phyloP scores from a whole-genome alignment of 2,888 invertebrate genomes.

The Nomada ferruginata region DNA sequence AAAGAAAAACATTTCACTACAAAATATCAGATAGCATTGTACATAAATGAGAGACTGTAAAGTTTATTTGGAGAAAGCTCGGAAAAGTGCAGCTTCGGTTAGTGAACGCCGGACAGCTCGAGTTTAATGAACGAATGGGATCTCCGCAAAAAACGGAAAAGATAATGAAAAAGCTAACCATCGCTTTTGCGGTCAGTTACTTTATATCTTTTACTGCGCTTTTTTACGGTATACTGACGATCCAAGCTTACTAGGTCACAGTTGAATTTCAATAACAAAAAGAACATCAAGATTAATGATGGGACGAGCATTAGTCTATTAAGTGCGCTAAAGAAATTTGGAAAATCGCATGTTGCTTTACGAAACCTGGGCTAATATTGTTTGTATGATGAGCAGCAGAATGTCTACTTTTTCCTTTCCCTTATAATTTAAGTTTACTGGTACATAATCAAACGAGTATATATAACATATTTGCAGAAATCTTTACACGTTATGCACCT shows the following conservation, averaged over 20 bases:
- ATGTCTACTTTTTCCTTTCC: no score
- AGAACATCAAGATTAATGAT: slow-evolving; percentile 1
- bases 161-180: slow-evolving; percentile 66
- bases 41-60: not conserved
- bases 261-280: slow-evolving; percentile 39
- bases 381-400: no score
- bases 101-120: slow-evolving; percentile 61
- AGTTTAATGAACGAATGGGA: slow-evolving; percentile 76
- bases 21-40: slow-evolving; percentile 25
- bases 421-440: no score
- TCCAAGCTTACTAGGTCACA: not conserved
- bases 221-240: slow-evolving; percentile 13
- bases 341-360: slow-evolving; percentile 21
- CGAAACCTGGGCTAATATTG: no score
- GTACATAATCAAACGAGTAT: not conserved
- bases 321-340: slow-evolving; percentile 53
- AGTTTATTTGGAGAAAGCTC: not conserved
- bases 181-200: slow-evolving; percentile 77
- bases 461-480: not conserved
- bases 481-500: no score
- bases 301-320: slow-evolving; percentile 38
- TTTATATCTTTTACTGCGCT: slow-evolving; percentile 55
- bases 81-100: slow-evolving; percentile 24
- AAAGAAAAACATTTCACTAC: not conserved
- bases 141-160: slow-evolving; percentile 60